Evolutionary conservation across 2,888 invertebrate genomes (phyloP), one percentile per base, ranked within the genome.

Genomic region (Imbricaverruca yamaguchii): DNA sequence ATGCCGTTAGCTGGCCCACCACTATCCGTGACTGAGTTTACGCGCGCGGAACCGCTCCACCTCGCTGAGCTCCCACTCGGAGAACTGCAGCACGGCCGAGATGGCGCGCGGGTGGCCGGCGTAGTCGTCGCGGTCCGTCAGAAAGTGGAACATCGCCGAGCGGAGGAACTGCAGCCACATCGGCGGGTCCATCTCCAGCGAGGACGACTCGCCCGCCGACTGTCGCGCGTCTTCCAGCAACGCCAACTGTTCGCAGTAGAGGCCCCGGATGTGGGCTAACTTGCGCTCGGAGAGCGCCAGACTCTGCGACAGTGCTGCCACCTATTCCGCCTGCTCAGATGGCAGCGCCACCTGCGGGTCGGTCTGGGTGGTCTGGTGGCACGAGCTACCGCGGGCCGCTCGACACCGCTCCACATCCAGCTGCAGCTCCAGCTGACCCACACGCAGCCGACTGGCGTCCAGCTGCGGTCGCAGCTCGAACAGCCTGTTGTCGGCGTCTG

Each of bases 121-220:
- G 81, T 93, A 93, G 86, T 95, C 95, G 87, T 96, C 95, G 85
- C 92, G 93, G 87, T 96, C 95, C 6, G 95, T 94, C 82, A 96
- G 90, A 88, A 95, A 96, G 87, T 96, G 96, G 87, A 95, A 96
- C 85, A 96, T 91, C 81, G 96, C 96, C 83, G 96, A 96, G 88
- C 95, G 96, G 83, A 96, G 90, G 89, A 96, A 96, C 88, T 95
- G 94, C 86, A 96, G 89, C 39, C 95, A 95, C 84, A 96, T 93
- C 88, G 95, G 94, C n/a, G 96, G 94, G 88, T 96, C 95, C 82
- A 84, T 82, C 74, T 83, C 83, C 9, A 80, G 82, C 79, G 80
- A 82, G 23, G 39, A 12, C 15, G 69, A 39, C 25, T 23, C 11
- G 13, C 25, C 10, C 11, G 67, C 39, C 4, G 59, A 93, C 77